Conservation (phyloP, 2,113 vertebrate genomes). For the Syrmaticus mikado region DNA sequence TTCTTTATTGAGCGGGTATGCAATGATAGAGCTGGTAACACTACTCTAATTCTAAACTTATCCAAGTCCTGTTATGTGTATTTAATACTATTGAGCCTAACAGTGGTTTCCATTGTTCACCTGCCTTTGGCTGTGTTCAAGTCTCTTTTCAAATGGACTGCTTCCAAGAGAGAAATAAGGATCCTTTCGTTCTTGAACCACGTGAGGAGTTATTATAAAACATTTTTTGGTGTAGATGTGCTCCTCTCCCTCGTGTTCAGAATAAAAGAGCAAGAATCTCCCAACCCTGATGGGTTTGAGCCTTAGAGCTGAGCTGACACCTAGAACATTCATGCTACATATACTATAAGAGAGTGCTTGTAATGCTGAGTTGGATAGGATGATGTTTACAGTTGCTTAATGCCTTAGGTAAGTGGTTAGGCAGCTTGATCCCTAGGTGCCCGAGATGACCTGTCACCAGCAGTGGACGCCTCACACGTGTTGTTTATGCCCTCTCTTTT, state of each 20-base stretch:
- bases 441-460: background rate
- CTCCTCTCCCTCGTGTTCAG: background rate
- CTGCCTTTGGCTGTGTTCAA: background rate
- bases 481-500: background rate
- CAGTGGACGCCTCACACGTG: accelerated
- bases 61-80: background rate
- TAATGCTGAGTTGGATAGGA: background rate
- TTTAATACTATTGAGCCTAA: background rate
- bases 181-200: background rate
- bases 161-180: background rate
- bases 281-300: background rate
- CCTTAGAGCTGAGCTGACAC: background rate
- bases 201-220: background rate
- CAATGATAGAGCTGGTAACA: background rate
- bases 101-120: background rate
- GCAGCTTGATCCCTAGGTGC: background rate
- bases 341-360: background rate
- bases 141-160: background rate
- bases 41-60: background rate
- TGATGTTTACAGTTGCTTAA: background rate
- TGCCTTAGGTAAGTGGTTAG: background rate
- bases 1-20: background rate
- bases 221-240: background rate
- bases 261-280: background rate
- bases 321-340: no score